Conservation (phyloP, 2,797 vertebrate genomes). For the Neostethus bicornis region DNA sequence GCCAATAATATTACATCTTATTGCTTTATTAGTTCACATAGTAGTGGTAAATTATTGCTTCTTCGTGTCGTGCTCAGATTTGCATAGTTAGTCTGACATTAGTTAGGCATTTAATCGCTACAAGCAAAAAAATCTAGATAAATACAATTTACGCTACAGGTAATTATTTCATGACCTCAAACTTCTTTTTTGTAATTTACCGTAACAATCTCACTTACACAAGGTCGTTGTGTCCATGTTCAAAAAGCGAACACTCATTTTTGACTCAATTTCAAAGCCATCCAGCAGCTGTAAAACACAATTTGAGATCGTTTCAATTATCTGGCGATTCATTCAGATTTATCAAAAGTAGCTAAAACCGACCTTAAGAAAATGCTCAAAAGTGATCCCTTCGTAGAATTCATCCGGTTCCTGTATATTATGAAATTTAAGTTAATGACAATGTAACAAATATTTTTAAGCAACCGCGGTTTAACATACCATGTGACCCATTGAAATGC, state of each 20-base stretch:
- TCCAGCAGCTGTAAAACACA: conserved; percentile 86
- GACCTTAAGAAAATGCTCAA: conserved; percentile 96
- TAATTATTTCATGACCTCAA: background rate
- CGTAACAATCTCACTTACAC: conserved; percentile 82
- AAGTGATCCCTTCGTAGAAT: conserved; percentile 95
- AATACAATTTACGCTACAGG: conserved; percentile 2
- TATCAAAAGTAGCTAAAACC: conserved; percentile 19
- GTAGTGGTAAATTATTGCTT: conserved; percentile 34
- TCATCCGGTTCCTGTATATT: conserved; percentile 87
- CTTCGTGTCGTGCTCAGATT: conserved; percentile 15
- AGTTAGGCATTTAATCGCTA: conserved; percentile 47
- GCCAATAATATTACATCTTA: conserved; percentile 38
- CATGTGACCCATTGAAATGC: conserved; percentile 91
- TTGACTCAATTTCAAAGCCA: conserved; percentile 91
- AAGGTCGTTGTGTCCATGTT: conserved; percentile 88
- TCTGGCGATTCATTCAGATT: background rate
- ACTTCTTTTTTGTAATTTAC: background rate
- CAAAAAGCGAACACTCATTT: conserved; percentile 92
- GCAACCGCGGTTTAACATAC: conserved; percentile 64
- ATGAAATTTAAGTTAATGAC: background rate
- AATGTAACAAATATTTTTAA: background rate
- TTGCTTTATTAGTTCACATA: conserved; percentile 33
- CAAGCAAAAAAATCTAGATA: conserved; percentile 19
- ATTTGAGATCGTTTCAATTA: conserved; percentile 11
- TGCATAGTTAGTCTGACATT: conserved; percentile 65